Evolutionary conservation across 2,888 invertebrate species (phyloP).

Genomic region (Elgonia sp.): DNA sequence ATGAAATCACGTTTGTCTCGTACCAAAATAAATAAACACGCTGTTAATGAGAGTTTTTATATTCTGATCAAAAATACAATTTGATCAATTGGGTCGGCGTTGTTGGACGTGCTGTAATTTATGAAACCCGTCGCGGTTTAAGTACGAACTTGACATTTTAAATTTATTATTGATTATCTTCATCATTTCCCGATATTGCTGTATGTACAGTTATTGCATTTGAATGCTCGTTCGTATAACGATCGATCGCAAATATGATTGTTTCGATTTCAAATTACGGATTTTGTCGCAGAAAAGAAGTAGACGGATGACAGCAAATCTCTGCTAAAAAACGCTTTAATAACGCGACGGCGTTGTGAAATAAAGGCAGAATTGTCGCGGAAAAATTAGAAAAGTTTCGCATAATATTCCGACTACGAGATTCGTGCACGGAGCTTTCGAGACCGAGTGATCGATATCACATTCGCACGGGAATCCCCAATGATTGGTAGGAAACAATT

Average conservation of each 20-base stretch:
- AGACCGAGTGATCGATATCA: conserved; percentile 56
- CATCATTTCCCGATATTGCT: neutral
- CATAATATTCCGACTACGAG: conserved; percentile 31
- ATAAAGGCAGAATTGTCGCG: conserved; percentile 1
- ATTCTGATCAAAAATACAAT: conserved; percentile 51
- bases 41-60: conserved; percentile 59
- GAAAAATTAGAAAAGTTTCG: conserved; percentile 45
- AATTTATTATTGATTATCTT: conserved; percentile 23
- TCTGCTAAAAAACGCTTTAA: neutral
- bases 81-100: conserved; percentile 39
- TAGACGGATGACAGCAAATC: neutral
- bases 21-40: conserved; percentile 51
- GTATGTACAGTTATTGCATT: neutral
- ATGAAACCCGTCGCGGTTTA: neutral
- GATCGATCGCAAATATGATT: neutral
- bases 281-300: neutral
- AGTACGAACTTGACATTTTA: neutral
- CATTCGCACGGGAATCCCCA: conserved; percentile 55
- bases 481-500: conserved; percentile 73
- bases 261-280: neutral
- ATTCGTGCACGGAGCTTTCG: conserved; percentile 18
- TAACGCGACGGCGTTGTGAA: conserved; percentile 8
- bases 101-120: conserved; percentile 14
- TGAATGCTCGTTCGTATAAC: neutral
- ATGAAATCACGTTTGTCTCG: conserved; percentile 61